Percentiles rank a stretch among this genome's conserved stretches.
phyloP scores from a whole-genome alignment of 2,888 invertebrate species.

The Rhamphomyia laevipes region DNA sequence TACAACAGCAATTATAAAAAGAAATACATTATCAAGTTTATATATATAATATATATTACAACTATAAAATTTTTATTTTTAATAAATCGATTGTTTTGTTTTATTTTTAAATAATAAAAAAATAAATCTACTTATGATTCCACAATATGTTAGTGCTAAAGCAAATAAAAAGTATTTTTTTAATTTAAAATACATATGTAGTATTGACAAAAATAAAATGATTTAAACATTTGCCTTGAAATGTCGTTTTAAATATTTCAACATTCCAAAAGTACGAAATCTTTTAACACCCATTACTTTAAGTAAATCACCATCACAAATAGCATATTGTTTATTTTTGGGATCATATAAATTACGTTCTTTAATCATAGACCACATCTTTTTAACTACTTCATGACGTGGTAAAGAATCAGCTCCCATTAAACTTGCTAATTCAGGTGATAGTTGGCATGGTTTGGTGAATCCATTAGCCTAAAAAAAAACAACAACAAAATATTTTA shows the following conservation, averaged over 20 bases:
- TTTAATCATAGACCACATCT: conserved; percentile 82
- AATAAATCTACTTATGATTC: too few species aligned
- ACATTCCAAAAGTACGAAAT: conserved; percentile 93
- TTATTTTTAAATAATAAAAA: too few species aligned
- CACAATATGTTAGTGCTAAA: too few species aligned
- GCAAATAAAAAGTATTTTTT: too few species aligned
- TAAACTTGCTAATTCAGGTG: conserved; percentile 73
- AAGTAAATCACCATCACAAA: conserved; percentile 81
- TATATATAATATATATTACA: too few species aligned
- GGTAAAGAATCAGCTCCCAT: conserved; percentile 70
- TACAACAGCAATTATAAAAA: too few species aligned
- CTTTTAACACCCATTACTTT: conserved; percentile 86
- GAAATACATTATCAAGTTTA: too few species aligned
- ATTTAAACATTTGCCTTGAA: conserved; percentile 37
- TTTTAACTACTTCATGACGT: conserved; percentile 80
- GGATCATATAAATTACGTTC: conserved; percentile 84
- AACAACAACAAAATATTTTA: neutral
- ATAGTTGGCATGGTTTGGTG: conserved; percentile 71
- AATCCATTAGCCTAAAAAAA: conserved; percentile 47
- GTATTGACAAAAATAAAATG: too few species aligned
- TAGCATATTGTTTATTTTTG: conserved; percentile 88
- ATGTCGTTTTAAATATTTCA: conserved; percentile 89
- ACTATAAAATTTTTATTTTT: too few species aligned
- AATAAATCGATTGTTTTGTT: too few species aligned
- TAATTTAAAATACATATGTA: too few species aligned